Percentiles rank a stretch among this genome's conserved stretches.
phyloP scores from a whole-genome alignment of 1,140 invertebrate species.

The Bicyclus anynana region DNA sequence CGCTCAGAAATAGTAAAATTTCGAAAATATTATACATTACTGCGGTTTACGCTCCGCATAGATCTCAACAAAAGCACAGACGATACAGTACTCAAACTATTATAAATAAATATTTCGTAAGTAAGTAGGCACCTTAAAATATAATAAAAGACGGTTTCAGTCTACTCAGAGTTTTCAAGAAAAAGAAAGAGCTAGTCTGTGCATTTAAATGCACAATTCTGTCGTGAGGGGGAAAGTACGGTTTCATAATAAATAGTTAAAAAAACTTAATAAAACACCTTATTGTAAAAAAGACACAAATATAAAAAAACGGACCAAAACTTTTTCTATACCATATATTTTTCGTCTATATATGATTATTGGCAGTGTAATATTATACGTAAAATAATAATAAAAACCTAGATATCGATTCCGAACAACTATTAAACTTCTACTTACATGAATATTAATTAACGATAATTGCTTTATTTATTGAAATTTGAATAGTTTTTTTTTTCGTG shows the following conservation, averaged over 20 bases:
- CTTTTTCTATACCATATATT: conserved; percentile 49
- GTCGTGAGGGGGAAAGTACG: conserved; percentile 29
- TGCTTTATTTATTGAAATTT: conserved; percentile 68
- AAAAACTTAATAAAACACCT: conserved; percentile 61
- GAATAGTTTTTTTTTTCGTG: conserved; percentile 49
- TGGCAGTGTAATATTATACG: conserved; percentile 73
- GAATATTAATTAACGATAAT: conserved; percentile 73
- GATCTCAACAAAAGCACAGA: background rate
- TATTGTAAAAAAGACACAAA: conserved; percentile 69
- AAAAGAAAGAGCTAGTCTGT: conserved; percentile 25
- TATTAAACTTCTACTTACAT: conserved; percentile 66
- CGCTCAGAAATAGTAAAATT: too few relatives aligned
- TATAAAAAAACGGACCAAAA: conserved; percentile 70
- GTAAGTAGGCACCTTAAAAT: background rate
- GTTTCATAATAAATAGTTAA: conserved; percentile 59
- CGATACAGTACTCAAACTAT: background rate
- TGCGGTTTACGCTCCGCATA: background rate
- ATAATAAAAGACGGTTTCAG: conserved; percentile 33
- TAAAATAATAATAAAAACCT: conserved; percentile 48
- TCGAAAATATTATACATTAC: background rate
- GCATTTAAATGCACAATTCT: conserved; percentile 31
- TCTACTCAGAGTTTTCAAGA: conserved; percentile 42
- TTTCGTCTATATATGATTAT: conserved; percentile 69
- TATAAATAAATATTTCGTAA: conserved; percentile 9
- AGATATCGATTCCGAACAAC: conserved; percentile 44